Evolutionary conservation across 2,797 vertebrate genomes (phyloP).

Genomic region (Platyrinchus mystaceus): DNA sequence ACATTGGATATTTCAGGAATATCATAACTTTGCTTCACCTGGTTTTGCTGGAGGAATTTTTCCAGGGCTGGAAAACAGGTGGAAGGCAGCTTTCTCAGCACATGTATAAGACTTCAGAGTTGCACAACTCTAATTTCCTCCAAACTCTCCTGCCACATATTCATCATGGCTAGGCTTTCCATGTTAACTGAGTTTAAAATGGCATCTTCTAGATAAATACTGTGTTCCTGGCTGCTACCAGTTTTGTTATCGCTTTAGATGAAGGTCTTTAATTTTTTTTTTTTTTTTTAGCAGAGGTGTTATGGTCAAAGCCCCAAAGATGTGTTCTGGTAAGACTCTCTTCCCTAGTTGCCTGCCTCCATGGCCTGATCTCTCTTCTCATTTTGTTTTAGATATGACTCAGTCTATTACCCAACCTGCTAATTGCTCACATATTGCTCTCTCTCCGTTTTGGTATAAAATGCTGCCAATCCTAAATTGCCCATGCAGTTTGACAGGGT

Average conservation of each 20-base stretch:
- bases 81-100: background rate
- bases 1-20: background rate
- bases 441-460: background rate
- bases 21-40: background rate
- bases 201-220: background rate
- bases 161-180: no score
- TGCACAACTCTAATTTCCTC: background rate
- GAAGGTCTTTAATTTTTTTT: background rate
- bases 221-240: background rate
- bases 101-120: background rate
- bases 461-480: background rate
- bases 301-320: background rate
- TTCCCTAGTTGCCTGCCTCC: background rate
- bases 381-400: background rate
- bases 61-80: background rate
- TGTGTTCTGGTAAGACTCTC: background rate
- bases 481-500: background rate
- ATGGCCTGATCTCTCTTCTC: background rate
- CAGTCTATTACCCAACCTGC: background rate
- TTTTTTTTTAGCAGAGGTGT: background rate
- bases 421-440: background rate
- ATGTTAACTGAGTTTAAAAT: background rate
- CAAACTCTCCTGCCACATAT: background rate
- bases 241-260: background rate
- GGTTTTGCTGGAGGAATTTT: background rate